Percentiles rank a stretch among this genome's conserved stretches.
phyloP scores from a whole-genome alignment of 2,888 invertebrate genomes.

The Orthosia gracilis region DNA sequence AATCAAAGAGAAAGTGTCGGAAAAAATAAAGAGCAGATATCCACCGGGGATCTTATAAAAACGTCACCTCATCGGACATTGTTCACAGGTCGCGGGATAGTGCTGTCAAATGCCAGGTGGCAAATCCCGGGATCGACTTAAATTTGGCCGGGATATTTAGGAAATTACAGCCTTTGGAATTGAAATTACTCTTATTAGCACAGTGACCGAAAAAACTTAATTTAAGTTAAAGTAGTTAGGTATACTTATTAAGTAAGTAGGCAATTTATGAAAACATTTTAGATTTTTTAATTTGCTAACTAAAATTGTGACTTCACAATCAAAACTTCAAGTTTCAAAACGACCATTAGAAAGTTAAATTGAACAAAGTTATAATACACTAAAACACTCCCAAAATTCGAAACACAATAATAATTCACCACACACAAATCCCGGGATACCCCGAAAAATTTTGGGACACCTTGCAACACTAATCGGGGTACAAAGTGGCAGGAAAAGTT shows the following conservation, averaged over 20 bases:
- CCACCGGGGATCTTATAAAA: slow-evolving; percentile 71
- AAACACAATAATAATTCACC: slow-evolving; percentile 11
- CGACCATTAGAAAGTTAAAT: slow-evolving; percentile 2
- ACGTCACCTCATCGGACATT: slow-evolving; percentile 74
- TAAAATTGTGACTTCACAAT: background rate
- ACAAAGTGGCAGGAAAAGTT: slow-evolving; percentile 73
- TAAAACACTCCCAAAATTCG: too few species aligned
- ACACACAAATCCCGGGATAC: slow-evolving; percentile 32
- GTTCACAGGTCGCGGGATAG: slow-evolving; percentile 71
- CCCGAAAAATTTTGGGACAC: slow-evolving; percentile 51
- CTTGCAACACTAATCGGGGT: slow-evolving; percentile 66
- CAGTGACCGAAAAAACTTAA: too few species aligned
- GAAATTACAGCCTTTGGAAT: too few species aligned
- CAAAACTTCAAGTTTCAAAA: background rate
- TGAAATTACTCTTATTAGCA: too few species aligned
- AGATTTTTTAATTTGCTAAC: background rate
- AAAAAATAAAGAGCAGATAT: slow-evolving; percentile 71
- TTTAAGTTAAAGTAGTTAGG: background rate
- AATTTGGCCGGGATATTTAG: background rate
- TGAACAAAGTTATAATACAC: background rate
- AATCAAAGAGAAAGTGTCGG: slow-evolving; percentile 65
- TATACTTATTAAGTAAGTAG: background rate
- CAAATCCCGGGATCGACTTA: slow-evolving; percentile 17
- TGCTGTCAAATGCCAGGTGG: slow-evolving; percentile 45
- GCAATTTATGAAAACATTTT: background rate